Conservation (phyloP, 1,140 invertebrate genomes). For the Polyergus mexicanus region DNA sequence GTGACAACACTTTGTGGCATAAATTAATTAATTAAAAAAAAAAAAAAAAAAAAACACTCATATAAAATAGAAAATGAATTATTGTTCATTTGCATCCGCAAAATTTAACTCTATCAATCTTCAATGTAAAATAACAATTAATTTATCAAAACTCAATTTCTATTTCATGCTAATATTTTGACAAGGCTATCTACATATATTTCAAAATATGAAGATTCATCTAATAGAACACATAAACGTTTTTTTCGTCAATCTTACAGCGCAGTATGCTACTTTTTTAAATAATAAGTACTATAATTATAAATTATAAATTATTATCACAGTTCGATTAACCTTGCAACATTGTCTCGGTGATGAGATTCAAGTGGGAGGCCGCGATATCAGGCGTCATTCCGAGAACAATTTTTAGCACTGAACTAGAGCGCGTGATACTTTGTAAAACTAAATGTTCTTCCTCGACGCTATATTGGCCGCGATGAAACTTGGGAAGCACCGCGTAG, state of each 20-base stretch:
- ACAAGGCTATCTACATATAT: background rate
- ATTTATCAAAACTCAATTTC: background rate
- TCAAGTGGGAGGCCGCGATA: constrained; percentile 49
- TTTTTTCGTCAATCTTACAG: background rate
- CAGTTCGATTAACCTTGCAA: constrained; percentile 47
- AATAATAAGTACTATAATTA: constrained; percentile 41
- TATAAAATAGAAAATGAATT: background rate
- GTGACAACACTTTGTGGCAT: background rate
- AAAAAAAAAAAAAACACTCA: background rate
- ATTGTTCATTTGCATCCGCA: background rate
- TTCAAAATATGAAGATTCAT: background rate
- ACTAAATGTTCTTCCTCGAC: constrained; percentile 42
- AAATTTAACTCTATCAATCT: background rate
- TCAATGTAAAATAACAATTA: constrained; percentile 19
- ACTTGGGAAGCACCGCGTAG: constrained; percentile 44
- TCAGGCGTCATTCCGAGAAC: constrained; percentile 55
- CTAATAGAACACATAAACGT: constrained; percentile 15
- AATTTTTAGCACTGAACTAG: constrained; percentile 13
- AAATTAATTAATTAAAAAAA: background rate
- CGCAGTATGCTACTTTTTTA: constrained; percentile 11
- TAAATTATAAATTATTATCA: background rate
- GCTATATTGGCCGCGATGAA: constrained; percentile 54
- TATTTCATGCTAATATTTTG: no score
- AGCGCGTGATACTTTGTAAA: constrained; percentile 43
- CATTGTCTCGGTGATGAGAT: background rate